phyloP scores from a whole-genome alignment of 2,797 vertebrate genomes.

The Esox masquinongy region DNA sequence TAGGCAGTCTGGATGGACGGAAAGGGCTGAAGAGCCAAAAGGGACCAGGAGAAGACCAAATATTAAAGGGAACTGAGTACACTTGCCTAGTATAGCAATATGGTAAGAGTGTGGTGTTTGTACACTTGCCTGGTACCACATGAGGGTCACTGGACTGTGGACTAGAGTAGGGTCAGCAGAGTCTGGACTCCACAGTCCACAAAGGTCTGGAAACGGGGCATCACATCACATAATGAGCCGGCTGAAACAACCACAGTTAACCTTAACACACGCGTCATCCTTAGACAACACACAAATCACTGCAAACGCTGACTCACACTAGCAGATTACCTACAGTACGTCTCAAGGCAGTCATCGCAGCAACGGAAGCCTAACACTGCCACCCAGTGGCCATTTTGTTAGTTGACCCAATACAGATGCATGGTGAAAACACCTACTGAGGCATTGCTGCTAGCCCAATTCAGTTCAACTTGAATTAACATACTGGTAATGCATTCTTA shows the following conservation, averaged over 20 bases:
- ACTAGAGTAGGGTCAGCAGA: constrained; percentile 73
- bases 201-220: constrained; percentile 62
- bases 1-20: neutral
- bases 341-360: neutral
- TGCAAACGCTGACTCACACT: neutral
- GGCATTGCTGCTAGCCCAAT: neutral
- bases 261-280: constrained; percentile 5
- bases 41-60: neutral
- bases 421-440: neutral
- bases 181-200: constrained; percentile 79
- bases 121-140: constrained; percentile 19
- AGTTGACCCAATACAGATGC: too few relatives aligned
- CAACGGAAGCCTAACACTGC: constrained; percentile 21
- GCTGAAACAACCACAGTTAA: constrained; percentile 10
- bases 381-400: constrained; percentile 57
- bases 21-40: neutral
- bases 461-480: neutral
- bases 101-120: neutral
- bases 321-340: neutral
- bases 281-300: neutral
- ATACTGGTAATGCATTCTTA: constrained; percentile 4
- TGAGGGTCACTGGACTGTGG: constrained; percentile 20
- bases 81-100: neutral
- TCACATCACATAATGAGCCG: constrained; percentile 21
- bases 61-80: neutral